Evolutionary conservation across 1,140 invertebrate genomes (phyloP).

Genomic region (Manduca sexta): DNA sequence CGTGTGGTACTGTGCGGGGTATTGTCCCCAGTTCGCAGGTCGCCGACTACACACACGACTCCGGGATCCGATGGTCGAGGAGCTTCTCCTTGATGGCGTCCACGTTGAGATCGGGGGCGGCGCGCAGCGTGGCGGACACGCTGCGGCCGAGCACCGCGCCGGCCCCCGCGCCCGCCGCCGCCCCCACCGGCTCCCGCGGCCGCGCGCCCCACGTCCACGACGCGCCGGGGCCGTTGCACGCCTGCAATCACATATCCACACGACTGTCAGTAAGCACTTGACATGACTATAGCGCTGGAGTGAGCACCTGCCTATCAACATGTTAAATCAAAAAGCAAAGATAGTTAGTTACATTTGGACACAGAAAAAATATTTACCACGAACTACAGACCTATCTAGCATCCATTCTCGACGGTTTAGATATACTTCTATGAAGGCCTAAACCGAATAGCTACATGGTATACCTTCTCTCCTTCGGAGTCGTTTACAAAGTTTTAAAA

Average conservation of each 20-base stretch:
- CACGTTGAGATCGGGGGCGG: conserved; percentile 73
- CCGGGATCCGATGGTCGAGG: conserved; percentile 82
- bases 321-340: too few relatives aligned
- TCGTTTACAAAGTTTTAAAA: too few relatives aligned
- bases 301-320: too few relatives aligned
- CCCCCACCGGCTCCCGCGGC: conserved; percentile 39
- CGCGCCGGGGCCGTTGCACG: conserved; percentile 58
- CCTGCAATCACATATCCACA: conserved; percentile 21
- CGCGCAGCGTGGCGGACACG: conserved; percentile 42
- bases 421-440: too few relatives aligned
- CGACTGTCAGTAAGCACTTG: background rate
- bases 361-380: too few relatives aligned
- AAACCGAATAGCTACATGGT: too few relatives aligned
- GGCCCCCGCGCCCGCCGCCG: conserved; percentile 52
- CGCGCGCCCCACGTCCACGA: conserved; percentile 59
- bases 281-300: too few relatives aligned
- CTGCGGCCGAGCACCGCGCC: conserved; percentile 46
- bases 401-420: too few relatives aligned
- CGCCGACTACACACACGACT: conserved; percentile 81
- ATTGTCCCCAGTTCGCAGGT: background rate
- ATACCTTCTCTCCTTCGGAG: too few relatives aligned
- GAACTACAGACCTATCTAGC: too few relatives aligned
- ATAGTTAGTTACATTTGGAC: too few relatives aligned
- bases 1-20: background rate
- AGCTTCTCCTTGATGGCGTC: conserved; percentile 83